Percentiles rank a stretch among this genome's conserved stretches.
phyloP scores from a whole-genome alignment of 2,113 vertebrate species.

The Pimephales promelas region DNA sequence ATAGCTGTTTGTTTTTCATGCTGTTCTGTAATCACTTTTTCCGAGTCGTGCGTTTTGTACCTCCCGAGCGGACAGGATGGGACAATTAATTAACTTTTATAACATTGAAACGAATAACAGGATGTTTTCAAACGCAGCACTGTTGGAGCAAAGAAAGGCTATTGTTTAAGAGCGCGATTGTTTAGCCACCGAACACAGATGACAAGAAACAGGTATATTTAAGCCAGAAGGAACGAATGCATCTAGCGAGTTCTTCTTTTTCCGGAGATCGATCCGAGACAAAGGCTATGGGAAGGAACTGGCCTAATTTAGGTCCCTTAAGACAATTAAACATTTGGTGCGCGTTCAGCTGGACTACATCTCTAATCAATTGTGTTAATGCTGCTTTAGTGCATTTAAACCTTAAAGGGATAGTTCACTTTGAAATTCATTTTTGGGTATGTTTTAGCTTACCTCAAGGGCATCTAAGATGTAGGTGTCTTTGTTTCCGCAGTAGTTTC shows the following conservation, averaged over 20 bases:
- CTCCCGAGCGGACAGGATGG: slow-evolving; percentile 55
- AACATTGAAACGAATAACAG: slow-evolving; percentile 60
- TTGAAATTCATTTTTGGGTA: no score
- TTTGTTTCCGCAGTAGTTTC: no score
- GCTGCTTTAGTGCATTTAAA: not conserved
- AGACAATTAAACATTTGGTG: slow-evolving; percentile 43
- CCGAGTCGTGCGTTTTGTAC: slow-evolving; percentile 39
- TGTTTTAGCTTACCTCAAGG: no score
- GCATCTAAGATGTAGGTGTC: no score
- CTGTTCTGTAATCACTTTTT: slow-evolving; percentile 53
- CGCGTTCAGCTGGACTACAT: not conserved
- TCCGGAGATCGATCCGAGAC: slow-evolving; percentile 45
- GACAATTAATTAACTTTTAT: slow-evolving; percentile 63
- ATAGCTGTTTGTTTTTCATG: slow-evolving; percentile 40
- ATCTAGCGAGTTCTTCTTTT: slow-evolving; percentile 31
- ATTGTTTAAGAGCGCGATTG: slow-evolving; percentile 59
- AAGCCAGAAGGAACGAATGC: slow-evolving; percentile 33
- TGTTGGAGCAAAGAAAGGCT: slow-evolving; percentile 56
- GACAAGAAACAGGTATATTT: slow-evolving; percentile 54
- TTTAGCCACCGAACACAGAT: slow-evolving; percentile 46
- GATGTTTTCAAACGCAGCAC: slow-evolving; percentile 60
- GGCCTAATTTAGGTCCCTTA: slow-evolving; percentile 44
- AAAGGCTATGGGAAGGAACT: slow-evolving; percentile 36
- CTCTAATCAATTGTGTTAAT: slow-evolving; percentile 43
- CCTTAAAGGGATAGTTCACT: not conserved